A percentile compares a stretch with the other conserved stretches of the same genome.
Evolutionary conservation across 1,140 invertebrate species (phyloP).

Genomic region (Cydia splendana): DNA sequence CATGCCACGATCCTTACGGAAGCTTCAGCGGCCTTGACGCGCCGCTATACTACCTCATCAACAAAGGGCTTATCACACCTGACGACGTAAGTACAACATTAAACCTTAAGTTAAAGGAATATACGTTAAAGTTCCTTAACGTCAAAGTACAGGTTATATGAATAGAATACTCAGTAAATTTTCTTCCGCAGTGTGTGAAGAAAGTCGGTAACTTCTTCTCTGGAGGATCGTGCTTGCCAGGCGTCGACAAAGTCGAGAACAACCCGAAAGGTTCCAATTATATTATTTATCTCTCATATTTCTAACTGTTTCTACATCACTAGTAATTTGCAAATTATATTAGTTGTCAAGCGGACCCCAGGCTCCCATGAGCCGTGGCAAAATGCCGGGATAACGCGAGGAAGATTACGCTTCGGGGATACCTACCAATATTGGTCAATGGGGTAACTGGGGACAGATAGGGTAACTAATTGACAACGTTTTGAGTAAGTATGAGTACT

Average conservation of each 20-base stretch:
- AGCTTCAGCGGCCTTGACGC: constrained; percentile 67
- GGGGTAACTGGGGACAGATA: no score
- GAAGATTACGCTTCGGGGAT: no score
- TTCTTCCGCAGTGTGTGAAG: constrained; percentile 61
- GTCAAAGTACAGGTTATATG: no score
- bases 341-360: no score
- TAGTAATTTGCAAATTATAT: neutral
- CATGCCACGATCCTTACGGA: constrained; percentile 65
- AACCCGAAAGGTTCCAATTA: constrained; percentile 62
- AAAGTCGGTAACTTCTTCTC: constrained; percentile 66
- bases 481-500: no score
- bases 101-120: neutral
- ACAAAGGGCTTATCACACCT: constrained; percentile 60
- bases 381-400: no score
- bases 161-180: neutral
- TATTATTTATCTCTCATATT: neutral
- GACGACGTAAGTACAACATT: constrained; percentile 48
- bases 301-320: neutral
- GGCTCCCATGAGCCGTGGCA: no score
- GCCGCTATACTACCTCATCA: constrained; percentile 69
- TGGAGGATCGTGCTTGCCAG: constrained; percentile 64
- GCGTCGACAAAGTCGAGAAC: constrained; percentile 67
- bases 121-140: neutral
- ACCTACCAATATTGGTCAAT: no score
- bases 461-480: no score